Evolutionary conservation across 2,113 vertebrate species (phyloP).

Genomic region (Pleuronectes platessa): DNA sequence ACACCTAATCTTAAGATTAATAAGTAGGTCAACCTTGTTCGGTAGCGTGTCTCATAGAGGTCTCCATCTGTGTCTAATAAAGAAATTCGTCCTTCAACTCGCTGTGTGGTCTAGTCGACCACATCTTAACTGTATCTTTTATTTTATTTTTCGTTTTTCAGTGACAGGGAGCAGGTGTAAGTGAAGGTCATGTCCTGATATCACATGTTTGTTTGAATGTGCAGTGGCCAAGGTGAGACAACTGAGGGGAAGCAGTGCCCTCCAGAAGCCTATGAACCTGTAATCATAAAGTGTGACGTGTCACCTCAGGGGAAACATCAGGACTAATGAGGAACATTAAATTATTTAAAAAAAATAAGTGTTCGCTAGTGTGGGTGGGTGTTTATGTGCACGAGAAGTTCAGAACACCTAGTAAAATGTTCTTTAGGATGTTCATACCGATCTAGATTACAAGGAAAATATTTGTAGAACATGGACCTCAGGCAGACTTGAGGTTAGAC

Average conservation of each 20-base stretch:
- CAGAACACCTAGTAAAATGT: slow-evolving; percentile 65
- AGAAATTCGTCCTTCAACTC: slow-evolving; percentile 70
- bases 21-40: slow-evolving; percentile 66
- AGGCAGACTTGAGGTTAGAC: slow-evolving; percentile 75
- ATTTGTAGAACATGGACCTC: slow-evolving; percentile 82
- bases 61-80: slow-evolving; percentile 75
- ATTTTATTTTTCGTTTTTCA: slow-evolving; percentile 33
- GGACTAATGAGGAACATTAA: slow-evolving; percentile 28
- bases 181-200: slow-evolving; percentile 22
- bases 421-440: slow-evolving; percentile 76
- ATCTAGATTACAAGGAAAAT: slow-evolving; percentile 85
- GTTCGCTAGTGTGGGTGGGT: slow-evolving; percentile 3
- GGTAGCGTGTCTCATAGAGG: slow-evolving; percentile 61
- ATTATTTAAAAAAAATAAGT: slow-evolving; percentile 17
- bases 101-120: slow-evolving; percentile 79
- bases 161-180: slow-evolving; percentile 53
- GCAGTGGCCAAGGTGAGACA: not conserved
- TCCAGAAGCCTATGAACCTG: slow-evolving; percentile 8
- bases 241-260: slow-evolving; percentile 11
- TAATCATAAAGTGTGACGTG: slow-evolving; percentile 22
- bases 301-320: slow-evolving; percentile 37
- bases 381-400: slow-evolving; percentile 39
- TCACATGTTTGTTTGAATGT: slow-evolving; percentile 29
- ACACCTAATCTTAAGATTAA: slow-evolving; percentile 62
- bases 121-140: slow-evolving; percentile 20